Base-by-base conservation (phyloP, 1,140 invertebrate genomes). In the Drosophila arawakana region DNA sequence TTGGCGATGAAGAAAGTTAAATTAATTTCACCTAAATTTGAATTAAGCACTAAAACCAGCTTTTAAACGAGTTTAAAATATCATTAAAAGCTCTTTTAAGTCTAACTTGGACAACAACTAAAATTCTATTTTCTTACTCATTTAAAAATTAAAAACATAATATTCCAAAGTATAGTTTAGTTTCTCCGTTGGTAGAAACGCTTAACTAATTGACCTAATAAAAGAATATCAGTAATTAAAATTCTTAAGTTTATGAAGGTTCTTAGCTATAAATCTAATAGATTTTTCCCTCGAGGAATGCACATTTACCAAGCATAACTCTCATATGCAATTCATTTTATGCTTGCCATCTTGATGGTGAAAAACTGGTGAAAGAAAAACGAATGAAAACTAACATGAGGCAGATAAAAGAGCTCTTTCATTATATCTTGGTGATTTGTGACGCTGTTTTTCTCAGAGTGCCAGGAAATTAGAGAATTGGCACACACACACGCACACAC, bases 381-480 rank as follows among this genome's bases (percentile, higher is more conserved):
- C 11, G 49, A 47, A 9, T 8, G 39, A 41, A 59, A 25, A 41
- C 10, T 25, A 41, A 25, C n/a, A 54, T 11, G 34, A 39, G 35
- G 4, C 11, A 43, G 41, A 43, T 43, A 54, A 55, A 55, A 55
- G 59, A 49, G 57, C 65, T 69, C 43, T 73, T 61, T 55, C 57
- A 69, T 73, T 61, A 69, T 61, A 73, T 60, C 69, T 85, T 82
- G 50, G 43, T 81, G 66, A 78, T 76, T 85, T 78, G 83, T 78
- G 75, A 50, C 55, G 50, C 52, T 71, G 67, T 76, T 78, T 76
- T 66, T 68, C 55, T 41, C 13, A n/a, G 13, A 82, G 50, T 55
- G 68, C 58, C 81, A 76, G 76, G 76, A 83, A 83, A 83, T 84
- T 76, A 76, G 76, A 83, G 67, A 84, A 83, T 70, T 50, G 61